Evolutionary conservation across 2,113 vertebrate species (phyloP).

Genomic region (Archocentrus centrarchus): DNA sequence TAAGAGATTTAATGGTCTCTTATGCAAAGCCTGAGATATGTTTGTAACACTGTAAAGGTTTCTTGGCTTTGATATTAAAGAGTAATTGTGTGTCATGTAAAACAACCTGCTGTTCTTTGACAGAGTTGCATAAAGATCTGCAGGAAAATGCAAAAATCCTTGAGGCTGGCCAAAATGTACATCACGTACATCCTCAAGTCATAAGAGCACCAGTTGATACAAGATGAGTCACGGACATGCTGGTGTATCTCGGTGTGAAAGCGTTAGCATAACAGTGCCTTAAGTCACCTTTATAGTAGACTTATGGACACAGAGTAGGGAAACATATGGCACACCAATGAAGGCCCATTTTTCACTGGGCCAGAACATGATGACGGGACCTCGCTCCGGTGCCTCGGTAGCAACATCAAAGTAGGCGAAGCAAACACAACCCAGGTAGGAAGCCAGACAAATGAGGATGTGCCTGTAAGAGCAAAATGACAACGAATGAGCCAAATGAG

Average conservation of each 20-base stretch:
- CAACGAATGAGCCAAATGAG: background rate
- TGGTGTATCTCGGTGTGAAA: background rate
- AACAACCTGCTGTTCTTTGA: constrained; percentile 36
- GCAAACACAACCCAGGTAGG: constrained; percentile 96
- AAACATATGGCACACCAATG: constrained; percentile 94
- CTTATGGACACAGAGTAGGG: constrained; percentile 90
- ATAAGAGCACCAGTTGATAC: constrained; percentile 5
- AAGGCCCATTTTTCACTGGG: constrained; percentile 98
- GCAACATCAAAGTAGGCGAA: constrained; percentile 97
- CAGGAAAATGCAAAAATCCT: constrained; percentile 10
- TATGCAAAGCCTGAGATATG: constrained; percentile 46
- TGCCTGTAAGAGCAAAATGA: constrained; percentile 83
- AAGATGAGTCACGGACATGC: background rate
- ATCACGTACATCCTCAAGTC: constrained; percentile 8
- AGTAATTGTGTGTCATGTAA: background rate
- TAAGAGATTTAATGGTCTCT: constrained; percentile 5
- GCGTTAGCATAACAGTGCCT: constrained; percentile 39
- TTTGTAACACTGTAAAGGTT: constrained; percentile 43
- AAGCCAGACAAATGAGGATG: constrained; percentile 94
- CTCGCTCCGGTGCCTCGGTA: constrained; percentile 94
- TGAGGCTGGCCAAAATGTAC: background rate
- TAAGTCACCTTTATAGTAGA: constrained; percentile 92
- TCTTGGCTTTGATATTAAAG: constrained; percentile 48
- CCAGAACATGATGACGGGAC: constrained; percentile 97
- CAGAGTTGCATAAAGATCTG: constrained; percentile 41